Base-by-base conservation (phyloP, 2,113 vertebrate species). In the Pseudorasbora parva region DNA sequence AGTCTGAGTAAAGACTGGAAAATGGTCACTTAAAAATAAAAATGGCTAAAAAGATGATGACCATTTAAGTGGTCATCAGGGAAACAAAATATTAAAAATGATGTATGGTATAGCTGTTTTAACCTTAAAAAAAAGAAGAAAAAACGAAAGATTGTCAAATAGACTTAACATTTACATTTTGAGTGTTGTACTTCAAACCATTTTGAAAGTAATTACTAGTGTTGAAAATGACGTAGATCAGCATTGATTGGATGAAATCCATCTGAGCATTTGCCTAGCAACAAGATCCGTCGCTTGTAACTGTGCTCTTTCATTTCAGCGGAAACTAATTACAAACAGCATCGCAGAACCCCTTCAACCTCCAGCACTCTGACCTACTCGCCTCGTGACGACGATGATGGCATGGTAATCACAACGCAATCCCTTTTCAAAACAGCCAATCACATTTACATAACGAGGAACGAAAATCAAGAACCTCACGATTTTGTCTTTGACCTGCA, bases 291-390 rank as follows among this genome's bases (percentile, higher is more conserved):
- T 68, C 45, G 30, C 23, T 66, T 33, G 51, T 78, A 71, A 64
- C 11, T 49, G 21, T 82, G 47, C 33, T 84, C 19, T 73, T 30
- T n/a, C 21, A 49, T 91, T 85, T 14, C 89, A 97, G 96, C 95
- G 17, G 98, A 98, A 8, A 94, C 94, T 80, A 96, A 92, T 0
- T 98, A 97, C 78, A 99, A 99, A 66, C 96, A 97, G 92, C 98
- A 99, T 68, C 95, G 97, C 23, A 94, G 97, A 86, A 98, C 97
- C 0, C 97, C 98, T 0, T 99, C 98, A 17, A 95, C 97, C 66
- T 97, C 97, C 85, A 98, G 97, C 93, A 97, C 96, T 0, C 94
- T 99, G 9, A 95, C 97, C 75, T 99, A 97, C 92, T 96, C 98
- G 47, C 94, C 97, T 0, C 94, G 97, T 0, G 97, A 98, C 0